These are phyloP conservation scores for Agelastica alni DNA, from an alignment of 2,888 invertebrate genomes.

Conservation along the genomic window DNA sequence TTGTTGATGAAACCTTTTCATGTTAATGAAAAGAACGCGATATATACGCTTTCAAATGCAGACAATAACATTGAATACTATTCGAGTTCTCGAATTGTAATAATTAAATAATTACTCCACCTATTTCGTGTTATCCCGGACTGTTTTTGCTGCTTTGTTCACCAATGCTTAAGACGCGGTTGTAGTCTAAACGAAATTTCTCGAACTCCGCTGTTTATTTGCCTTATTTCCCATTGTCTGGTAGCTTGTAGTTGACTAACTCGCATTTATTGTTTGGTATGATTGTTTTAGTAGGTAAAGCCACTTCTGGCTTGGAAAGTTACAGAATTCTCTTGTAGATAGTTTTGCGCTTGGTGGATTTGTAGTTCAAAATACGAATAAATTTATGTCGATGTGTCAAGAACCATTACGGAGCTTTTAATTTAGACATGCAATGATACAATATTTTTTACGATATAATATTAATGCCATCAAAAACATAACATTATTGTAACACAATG, in stretches of 20 bases:
- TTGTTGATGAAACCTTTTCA: no score
- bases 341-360: slow-evolving; percentile 8
- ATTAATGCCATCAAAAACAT: no score
- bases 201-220: slow-evolving; percentile 33
- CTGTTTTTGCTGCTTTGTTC: slow-evolving; percentile 43
- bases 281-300: slow-evolving; percentile 27
- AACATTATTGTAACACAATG: no score
- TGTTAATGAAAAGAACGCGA: not conserved
- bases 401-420: not conserved
- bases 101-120: slow-evolving; percentile 55
- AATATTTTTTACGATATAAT: no score
- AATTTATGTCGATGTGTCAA: slow-evolving; percentile 16
- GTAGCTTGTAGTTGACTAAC: slow-evolving; percentile 38
- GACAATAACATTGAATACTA: slow-evolving; percentile 34
- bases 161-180: slow-evolving; percentile 27
- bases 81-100: slow-evolving; percentile 42
- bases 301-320: slow-evolving; percentile 17
- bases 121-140: slow-evolving; percentile 49
- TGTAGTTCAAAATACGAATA: slow-evolving; percentile 5
- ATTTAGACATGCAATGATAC: no score
- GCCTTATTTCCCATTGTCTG: slow-evolving; percentile 40
- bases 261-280: slow-evolving; percentile 36
- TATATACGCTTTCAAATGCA: slow-evolving; percentile 31
- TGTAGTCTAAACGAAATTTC: slow-evolving; percentile 15
- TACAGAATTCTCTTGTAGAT: slow-evolving; percentile 13